These are phyloP conservation scores for Melieria omissa DNA, from an alignment of 2,888 invertebrate genomes.

Conservation along the genomic window DNA sequence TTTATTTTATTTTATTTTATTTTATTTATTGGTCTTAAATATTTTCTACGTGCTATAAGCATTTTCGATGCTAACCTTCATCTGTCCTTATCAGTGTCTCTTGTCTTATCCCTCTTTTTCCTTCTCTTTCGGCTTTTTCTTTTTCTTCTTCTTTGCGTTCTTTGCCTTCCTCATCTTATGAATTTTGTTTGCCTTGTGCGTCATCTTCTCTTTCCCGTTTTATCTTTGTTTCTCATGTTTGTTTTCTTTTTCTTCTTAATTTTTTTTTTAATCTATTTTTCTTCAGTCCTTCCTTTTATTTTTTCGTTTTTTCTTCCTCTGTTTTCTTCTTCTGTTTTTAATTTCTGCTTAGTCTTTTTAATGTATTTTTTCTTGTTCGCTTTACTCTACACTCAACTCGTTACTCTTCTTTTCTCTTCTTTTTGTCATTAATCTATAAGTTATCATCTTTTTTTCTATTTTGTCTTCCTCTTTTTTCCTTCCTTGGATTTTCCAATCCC, in stretches of 20 bases:
- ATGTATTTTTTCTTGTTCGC: slow-evolving; percentile 49
- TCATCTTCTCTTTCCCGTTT: neutral
- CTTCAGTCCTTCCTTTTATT: neutral
- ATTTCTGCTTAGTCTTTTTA: slow-evolving; percentile 35
- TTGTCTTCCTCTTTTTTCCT: too few species aligned
- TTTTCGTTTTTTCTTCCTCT: neutral
- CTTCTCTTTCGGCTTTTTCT: slow-evolving; percentile 17
- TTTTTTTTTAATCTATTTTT: neutral
- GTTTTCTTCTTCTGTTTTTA: neutral
- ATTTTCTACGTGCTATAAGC: too few species aligned
- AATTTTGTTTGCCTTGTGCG: neutral
- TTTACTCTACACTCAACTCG: slow-evolving; percentile 21
- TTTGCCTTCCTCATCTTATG: neutral
- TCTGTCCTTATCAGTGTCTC: too few species aligned
- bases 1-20: slow-evolving; percentile 14
- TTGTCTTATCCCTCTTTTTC: slow-evolving; percentile 3
- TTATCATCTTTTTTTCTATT: slow-evolving; percentile 34
- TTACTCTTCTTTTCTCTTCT: neutral
- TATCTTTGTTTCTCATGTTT: too few species aligned
- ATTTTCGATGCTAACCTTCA: too few species aligned
- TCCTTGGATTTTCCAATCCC: too few species aligned
- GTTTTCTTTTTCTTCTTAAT: neutral
- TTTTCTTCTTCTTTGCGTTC: slow-evolving; percentile 4
- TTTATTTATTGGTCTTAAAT: neutral
- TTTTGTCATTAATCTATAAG: slow-evolving; percentile 21